Evolutionary conservation across 2,797 vertebrate genomes (phyloP), one percentile per base, ranked within the genome.

Genomic region (Euphonia xanthogaster): DNA sequence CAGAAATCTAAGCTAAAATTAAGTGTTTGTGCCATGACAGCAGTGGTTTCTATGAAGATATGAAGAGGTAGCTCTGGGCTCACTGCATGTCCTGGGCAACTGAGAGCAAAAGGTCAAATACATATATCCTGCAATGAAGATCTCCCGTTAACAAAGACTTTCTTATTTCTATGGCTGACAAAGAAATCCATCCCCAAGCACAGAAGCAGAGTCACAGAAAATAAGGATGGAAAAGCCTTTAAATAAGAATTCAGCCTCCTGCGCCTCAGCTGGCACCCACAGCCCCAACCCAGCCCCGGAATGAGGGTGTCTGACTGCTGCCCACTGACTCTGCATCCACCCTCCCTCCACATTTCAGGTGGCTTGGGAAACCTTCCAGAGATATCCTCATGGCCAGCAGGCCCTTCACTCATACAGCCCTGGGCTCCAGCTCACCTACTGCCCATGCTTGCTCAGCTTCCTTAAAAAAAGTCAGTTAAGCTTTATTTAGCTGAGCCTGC

Each of bases 271-370:
- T 62, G 67, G 33, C 22, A 67, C 9, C 13, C 27, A n/a, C 1
- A 8, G 50, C 19, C 21, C 9, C 10, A 31, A 0, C 15, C 18
- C 45, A n/a, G 12, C 10, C 47, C 31, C 3, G 5, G 14, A 17
- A 15, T 5, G 7, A 2, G 11, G 5, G 2, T 21, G 11, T 58
- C 66, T 42, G 47, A 9, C 51, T 10, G 4, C 44, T 31, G 28
- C 42, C 35, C 2, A 4, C n/a, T 55, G 31, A 9, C 21, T 16
- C 2, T 4, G 1, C 40, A 62, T 55, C n/a, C 2, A 0, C 35
- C 14, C 20, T n/a, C 40, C 6, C 20, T 80, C 22, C 57, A 51
- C 0, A 0, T 5, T 33, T 47, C 22, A 57, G 31, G 17, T 51
- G 33, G 23, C 30, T 21, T 66, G 47, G 31, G 11, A 7, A 79